These are phyloP conservation scores for Argya squamiceps DNA, from an alignment of 2,797 vertebrate genomes.

Conservation along the genomic window DNA sequence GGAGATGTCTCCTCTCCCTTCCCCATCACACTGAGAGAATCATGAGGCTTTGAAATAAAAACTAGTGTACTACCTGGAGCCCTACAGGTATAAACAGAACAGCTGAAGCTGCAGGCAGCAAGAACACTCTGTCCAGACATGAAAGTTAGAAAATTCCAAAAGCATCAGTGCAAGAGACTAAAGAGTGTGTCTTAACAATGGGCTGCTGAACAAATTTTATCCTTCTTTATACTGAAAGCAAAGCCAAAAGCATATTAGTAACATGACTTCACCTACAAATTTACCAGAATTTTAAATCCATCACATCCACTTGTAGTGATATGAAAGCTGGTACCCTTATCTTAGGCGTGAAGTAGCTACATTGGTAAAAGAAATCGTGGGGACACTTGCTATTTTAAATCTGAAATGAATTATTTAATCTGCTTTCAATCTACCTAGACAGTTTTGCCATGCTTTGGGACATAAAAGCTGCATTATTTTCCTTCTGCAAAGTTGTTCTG, in stretches of 20 bases:
- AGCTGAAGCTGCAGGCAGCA: not conserved
- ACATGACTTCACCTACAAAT: not conserved
- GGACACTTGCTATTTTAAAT: not conserved
- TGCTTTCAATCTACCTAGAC: not conserved
- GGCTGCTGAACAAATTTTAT: not conserved
- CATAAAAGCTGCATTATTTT: not conserved
- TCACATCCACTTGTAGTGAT: not conserved
- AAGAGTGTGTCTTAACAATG: not conserved
- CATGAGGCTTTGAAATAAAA: not conserved
- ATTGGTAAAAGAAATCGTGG: not conserved
- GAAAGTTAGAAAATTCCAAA: not conserved
- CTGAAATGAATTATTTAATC: not conserved
- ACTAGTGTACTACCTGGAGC: fast-evolving
- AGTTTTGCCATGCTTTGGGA: not conserved
- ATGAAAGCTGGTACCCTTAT: not conserved
- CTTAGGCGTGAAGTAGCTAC: not conserved
- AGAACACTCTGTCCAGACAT: not conserved
- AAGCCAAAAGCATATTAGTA: not conserved
- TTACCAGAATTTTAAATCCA: not conserved
- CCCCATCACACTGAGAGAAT: not conserved
- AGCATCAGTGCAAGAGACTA: not conserved
- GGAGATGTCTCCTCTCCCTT: fast-evolving
- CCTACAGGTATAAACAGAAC: not conserved
- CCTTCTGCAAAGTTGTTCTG: not conserved
- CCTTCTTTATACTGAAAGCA: not conserved